phyloP scores from a whole-genome alignment of 2,113 vertebrate genomes.

The Puffinus mauretanicus region DNA sequence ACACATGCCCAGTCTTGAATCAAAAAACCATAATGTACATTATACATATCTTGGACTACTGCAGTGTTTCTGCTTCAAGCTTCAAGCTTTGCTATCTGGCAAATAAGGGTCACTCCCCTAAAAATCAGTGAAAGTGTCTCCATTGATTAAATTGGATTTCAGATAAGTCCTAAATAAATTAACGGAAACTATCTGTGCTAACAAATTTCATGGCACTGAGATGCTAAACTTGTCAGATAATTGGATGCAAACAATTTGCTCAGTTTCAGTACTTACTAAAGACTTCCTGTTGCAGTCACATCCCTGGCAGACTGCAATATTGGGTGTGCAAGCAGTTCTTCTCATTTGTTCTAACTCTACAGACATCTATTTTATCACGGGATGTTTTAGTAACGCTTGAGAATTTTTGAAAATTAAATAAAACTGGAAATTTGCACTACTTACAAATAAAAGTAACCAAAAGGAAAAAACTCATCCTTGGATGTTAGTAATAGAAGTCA shows the following conservation, averaged over 20 bases:
- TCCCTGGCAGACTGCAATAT: background rate
- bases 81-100: background rate
- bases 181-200: background rate
- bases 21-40: background rate
- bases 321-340: background rate
- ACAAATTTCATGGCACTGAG: background rate
- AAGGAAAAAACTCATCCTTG: background rate
- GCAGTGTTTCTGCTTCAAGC: background rate
- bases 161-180: background rate
- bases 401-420: background rate
- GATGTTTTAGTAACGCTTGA: background rate
- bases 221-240: background rate
- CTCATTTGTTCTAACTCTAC: background rate
- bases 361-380: background rate
- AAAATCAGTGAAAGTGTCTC: background rate
- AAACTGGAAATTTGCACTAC: background rate
- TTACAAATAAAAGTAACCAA: background rate
- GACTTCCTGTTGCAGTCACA: background rate
- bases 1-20: background rate
- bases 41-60: background rate
- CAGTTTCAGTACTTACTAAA: background rate
- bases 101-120: background rate
- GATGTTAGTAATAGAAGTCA: background rate
- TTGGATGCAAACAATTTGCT: background rate
- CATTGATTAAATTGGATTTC: background rate